A percentile compares a stretch with the other conserved stretches of the same genome.
Conservation (phyloP, 1,140 invertebrate genomes). For the Conopomorpha cramerella region DNA sequence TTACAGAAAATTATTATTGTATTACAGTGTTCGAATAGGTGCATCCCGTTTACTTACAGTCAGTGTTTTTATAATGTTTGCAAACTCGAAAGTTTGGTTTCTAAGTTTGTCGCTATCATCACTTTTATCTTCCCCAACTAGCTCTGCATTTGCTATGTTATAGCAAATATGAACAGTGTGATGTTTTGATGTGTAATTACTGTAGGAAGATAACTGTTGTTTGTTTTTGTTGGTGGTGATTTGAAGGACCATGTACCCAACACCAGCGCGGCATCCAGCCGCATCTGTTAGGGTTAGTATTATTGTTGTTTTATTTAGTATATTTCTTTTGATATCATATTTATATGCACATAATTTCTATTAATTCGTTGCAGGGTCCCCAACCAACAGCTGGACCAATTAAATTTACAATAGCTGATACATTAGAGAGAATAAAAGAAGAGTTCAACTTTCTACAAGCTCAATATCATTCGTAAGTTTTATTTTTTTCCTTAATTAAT, state of each 20-base stretch:
- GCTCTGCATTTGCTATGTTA: conserved; percentile 35
- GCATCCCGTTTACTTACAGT: too few relatives aligned
- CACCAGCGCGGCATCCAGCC: conserved; percentile 46
- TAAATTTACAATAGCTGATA: conserved; percentile 96
- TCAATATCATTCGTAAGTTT: conserved; percentile 94
- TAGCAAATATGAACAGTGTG: conserved; percentile 30
- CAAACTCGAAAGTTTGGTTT: conserved; percentile 42
- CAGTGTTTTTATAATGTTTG: too few relatives aligned
- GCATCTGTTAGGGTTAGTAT: conserved; percentile 50
- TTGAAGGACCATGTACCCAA: conserved; percentile 34
- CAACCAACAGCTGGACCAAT: conserved; percentile 86
- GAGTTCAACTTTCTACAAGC: conserved; percentile 98
- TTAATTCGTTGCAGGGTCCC: conserved; percentile 73
- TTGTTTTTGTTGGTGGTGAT: conserved; percentile 21
- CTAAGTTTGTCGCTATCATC: conserved; percentile 57
- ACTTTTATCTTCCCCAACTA: conserved; percentile 26
- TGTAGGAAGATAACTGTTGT: conserved; percentile 42
- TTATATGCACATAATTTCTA: too few relatives aligned
- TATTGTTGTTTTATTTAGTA: conserved; percentile 18
- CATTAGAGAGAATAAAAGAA: conserved; percentile 97
- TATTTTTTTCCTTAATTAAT: background rate
- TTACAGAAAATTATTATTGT: too few relatives aligned
- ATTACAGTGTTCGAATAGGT: too few relatives aligned
- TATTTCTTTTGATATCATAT: too few relatives aligned
- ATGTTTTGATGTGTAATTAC: too few relatives aligned